A percentile compares a stretch with the other conserved stretches of the same genome.
Evolutionary conservation across 2,113 vertebrate species (phyloP).

Genomic region (Machaerirhynchus nigripectus): DNA sequence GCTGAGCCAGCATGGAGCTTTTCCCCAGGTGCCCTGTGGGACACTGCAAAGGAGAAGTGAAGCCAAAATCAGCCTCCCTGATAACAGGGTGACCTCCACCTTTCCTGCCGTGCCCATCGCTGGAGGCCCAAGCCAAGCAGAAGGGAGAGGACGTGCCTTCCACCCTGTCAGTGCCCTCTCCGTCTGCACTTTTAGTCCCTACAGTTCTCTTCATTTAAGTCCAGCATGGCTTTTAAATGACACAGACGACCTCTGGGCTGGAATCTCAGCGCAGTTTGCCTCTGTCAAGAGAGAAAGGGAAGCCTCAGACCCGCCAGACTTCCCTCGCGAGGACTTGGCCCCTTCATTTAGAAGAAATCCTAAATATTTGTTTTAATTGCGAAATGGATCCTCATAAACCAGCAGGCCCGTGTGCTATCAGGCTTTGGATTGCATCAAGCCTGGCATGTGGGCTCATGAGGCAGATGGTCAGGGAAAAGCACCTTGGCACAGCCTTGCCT

Average conservation of each 20-base stretch:
- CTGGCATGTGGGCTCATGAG: constrained; percentile 61
- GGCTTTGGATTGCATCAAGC: constrained; percentile 68
- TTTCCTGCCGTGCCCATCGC: neutral
- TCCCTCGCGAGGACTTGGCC: constrained; percentile 51
- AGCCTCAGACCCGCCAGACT: constrained; percentile 41
- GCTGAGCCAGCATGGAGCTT: neutral
- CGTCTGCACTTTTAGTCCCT: neutral
- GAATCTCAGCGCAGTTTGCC: constrained; percentile 46
- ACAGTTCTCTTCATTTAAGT: fast-evolving
- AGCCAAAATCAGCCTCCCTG: neutral
- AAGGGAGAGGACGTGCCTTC: neutral
- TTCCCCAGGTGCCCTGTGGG: neutral
- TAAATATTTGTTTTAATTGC: constrained; percentile 74
- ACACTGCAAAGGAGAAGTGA: fast-evolving
- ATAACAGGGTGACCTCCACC: neutral
- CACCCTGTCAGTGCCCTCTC: neutral
- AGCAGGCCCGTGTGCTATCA: constrained; percentile 62
- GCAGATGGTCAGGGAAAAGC: constrained; percentile 70
- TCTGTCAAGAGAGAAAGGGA: constrained; percentile 45
- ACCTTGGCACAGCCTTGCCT: constrained; percentile 57
- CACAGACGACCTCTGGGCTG: neutral
- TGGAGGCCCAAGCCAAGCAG: neutral
- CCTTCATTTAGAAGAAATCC: constrained; percentile 45
- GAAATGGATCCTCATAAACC: constrained; percentile 65
- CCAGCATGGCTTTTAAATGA: neutral